Percentiles rank a stretch among this genome's conserved stretches.
These are phyloP conservation scores for Sebastes trivittatus DNA, from an alignment of 2,797 vertebrate species.

Conservation along the genomic window DNA sequence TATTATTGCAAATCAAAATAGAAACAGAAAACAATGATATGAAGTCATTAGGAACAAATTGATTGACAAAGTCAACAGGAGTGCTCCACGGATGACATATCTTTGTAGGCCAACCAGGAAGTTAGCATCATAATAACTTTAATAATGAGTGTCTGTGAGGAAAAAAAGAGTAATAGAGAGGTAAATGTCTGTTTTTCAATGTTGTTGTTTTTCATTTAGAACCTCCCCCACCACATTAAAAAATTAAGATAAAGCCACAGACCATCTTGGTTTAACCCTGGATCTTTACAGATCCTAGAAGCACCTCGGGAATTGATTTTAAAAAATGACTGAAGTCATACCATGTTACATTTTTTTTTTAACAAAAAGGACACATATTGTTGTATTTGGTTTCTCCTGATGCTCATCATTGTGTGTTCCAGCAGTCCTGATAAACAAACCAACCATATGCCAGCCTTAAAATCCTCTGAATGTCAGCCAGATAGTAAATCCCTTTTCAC, in stretches of 20 bases:
- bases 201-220: too few species aligned
- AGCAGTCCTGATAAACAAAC: slow-evolving; percentile 8
- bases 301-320: too few species aligned
- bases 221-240: neutral
- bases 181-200: neutral
- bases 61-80: neutral
- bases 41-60: neutral
- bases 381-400: neutral
- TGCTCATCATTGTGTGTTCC: neutral
- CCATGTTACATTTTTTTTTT: too few species aligned
- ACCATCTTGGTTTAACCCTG: too few species aligned
- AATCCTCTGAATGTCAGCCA: slow-evolving; percentile 23
- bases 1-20: neutral
- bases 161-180: neutral
- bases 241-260: too few species aligned
- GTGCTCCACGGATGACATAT: too few species aligned
- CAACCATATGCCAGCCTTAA: slow-evolving; percentile 53
- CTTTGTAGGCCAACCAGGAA: too few species aligned
- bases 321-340: too few species aligned
- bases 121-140: too few species aligned
- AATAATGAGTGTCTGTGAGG: too few species aligned
- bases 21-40: neutral
- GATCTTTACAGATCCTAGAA: too few species aligned
- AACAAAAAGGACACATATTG: too few species aligned
- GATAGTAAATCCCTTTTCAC: slow-evolving; percentile 38